Percentiles rank a stretch among this genome's conserved stretches.
These are phyloP conservation scores for Limnephilus lunatus DNA, from an alignment of 2,888 invertebrate genomes.

Conservation along the genomic window DNA sequence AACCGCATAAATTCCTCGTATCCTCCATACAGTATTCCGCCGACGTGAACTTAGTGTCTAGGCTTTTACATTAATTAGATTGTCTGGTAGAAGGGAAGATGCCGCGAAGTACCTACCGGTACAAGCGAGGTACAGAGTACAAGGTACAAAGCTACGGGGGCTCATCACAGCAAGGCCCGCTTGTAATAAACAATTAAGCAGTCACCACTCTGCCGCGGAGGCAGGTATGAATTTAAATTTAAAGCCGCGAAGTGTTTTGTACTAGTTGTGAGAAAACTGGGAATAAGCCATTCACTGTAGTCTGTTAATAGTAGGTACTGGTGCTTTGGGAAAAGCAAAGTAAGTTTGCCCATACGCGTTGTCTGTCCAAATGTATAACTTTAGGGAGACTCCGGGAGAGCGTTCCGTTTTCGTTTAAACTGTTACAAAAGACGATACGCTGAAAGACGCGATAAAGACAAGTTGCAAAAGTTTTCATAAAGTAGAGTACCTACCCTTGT, in stretches of 20 bases:
- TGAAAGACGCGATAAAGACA: neutral
- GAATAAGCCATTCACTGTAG: neutral
- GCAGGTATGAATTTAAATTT: conserved; percentile 46
- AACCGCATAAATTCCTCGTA: conserved; percentile 47
- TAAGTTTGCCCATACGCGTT: neutral
- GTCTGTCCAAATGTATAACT: neutral
- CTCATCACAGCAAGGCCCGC: conserved; percentile 30
- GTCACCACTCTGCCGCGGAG: conserved; percentile 24
- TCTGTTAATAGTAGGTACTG: neutral
- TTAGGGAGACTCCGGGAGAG: neutral
- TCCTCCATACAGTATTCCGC: conserved; percentile 41
- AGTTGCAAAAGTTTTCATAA: neutral
- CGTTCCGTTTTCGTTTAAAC: neutral
- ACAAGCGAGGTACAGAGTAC: neutral
- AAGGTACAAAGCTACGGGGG: neutral
- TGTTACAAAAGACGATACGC: neutral
- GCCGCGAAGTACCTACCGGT: conserved; percentile 3
- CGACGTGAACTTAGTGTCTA: conserved; percentile 55
- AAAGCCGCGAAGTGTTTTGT: conserved; percentile 38
- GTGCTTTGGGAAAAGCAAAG: neutral
- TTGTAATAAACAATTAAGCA: conserved; percentile 40
- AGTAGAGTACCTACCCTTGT: neutral
- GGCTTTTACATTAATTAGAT: conserved; percentile 64
- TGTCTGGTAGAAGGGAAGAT: conserved; percentile 49
- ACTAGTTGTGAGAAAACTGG: conserved; percentile 33